Evolutionary conservation across 2,113 vertebrate genomes (phyloP).

Genomic region (Pristiophorus japonicus): DNA sequence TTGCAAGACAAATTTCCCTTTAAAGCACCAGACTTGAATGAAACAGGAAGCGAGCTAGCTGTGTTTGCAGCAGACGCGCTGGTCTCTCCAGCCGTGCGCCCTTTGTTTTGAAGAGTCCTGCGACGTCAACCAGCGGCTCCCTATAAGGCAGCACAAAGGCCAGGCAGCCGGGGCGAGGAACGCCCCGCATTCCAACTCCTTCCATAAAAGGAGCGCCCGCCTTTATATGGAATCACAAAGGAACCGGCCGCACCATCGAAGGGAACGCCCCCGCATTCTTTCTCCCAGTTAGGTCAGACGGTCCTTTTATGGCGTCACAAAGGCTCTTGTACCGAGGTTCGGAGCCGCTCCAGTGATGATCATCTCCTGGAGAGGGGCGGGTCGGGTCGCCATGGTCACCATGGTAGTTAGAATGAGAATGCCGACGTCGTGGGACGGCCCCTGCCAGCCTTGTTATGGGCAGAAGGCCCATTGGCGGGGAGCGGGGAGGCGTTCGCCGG

Average conservation of each 20-base stretch:
- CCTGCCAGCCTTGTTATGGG: not conserved
- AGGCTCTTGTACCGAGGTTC: not conserved
- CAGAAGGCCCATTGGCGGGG: not conserved
- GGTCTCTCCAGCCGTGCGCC: not conserved
- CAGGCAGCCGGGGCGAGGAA: constrained; percentile 44
- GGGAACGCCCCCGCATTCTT: not conserved
- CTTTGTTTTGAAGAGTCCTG: constrained; percentile 12
- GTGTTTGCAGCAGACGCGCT: not conserved
- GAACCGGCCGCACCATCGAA: constrained; percentile 38
- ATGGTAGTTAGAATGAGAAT: not conserved
- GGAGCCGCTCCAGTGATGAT: not conserved
- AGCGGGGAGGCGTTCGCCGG: not conserved
- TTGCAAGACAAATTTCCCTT: not conserved
- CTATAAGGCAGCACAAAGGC: constrained; percentile 58
- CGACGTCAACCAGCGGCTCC: constrained; percentile 7
- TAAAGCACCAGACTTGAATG: not conserved
- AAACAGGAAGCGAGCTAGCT: not conserved
- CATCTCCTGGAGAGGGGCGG: not conserved
- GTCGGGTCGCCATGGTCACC: not conserved
- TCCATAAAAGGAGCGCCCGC: constrained; percentile 40
- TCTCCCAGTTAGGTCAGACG: not conserved
- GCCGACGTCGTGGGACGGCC: not conserved
- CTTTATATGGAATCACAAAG: constrained; percentile 39
- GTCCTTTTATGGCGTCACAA: constrained; percentile 5
- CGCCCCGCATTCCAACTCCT: constrained; percentile 44